phyloP scores from a whole-genome alignment of 37 sponge, comb jelly and placozoan genomes.

The Eunapius fragilis region DNA sequence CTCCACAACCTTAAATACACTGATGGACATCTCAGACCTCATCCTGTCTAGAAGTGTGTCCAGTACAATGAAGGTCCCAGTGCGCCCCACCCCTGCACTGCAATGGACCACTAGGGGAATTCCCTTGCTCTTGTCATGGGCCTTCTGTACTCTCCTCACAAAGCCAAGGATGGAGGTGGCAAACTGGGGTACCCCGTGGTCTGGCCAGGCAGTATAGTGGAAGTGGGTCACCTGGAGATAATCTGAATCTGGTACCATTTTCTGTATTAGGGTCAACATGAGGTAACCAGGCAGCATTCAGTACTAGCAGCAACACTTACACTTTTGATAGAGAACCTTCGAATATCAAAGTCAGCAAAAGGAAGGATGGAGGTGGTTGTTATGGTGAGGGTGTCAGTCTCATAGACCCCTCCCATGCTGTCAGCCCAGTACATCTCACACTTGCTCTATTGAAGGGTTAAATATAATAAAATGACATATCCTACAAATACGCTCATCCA shows the following conservation, averaged over 20 bases:
- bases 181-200: constrained; percentile 75
- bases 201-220: constrained; percentile 68
- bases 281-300: no score
- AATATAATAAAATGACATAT: not conserved
- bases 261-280: not conserved
- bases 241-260: not conserved
- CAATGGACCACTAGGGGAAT: constrained; percentile 63
- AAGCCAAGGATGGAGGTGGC: constrained; percentile 59
- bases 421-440: constrained; percentile 95
- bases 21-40: constrained; percentile 31
- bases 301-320: constrained; percentile 29
- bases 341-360: constrained; percentile 82
- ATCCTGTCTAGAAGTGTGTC: constrained; percentile 49
- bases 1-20: constrained; percentile 62
- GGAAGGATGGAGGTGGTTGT: constrained; percentile 52
- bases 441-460: constrained; percentile 26
- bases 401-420: constrained; percentile 54
- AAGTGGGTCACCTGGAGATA: constrained; percentile 48
- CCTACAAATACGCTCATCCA: not conserved
- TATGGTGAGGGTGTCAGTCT: constrained; percentile 23
- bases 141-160: constrained; percentile 35
- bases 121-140: constrained; percentile 11
- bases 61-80: constrained; percentile 50
- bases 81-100: constrained; percentile 71
- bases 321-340: constrained; percentile 44